These are phyloP conservation scores for Caenorhabditis inopinata DNA, from an alignment of 1,140 invertebrate species.

Conservation along the genomic window DNA sequence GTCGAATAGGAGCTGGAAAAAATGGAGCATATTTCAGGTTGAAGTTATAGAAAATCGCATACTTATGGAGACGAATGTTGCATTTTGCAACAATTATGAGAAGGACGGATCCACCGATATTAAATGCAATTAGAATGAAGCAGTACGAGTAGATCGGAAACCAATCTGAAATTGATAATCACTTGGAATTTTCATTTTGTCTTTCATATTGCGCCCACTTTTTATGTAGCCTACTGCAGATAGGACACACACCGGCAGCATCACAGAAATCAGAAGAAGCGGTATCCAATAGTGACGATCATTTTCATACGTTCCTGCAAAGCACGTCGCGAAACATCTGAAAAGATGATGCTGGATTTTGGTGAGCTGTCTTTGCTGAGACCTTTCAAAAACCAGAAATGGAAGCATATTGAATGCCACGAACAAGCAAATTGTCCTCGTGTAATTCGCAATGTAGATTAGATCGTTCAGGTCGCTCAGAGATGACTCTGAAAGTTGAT, in stretches of 20 bases:
- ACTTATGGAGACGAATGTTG: slow-evolving; percentile 13
- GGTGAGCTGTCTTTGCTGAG: not conserved
- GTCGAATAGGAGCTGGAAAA: slow-evolving; percentile 4
- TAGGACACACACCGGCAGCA: not conserved
- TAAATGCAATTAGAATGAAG: not conserved
- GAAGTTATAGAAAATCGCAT: too few relatives aligned
- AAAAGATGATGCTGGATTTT: not conserved
- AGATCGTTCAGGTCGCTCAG: not conserved
- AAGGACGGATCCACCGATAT: not conserved
- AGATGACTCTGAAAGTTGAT: too few relatives aligned
- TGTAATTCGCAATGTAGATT: not conserved
- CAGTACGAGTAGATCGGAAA: not conserved
- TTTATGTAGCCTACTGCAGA: not conserved
- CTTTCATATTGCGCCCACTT: too few relatives aligned
- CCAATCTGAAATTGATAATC: not conserved
- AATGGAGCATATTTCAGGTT: not conserved
- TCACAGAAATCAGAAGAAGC: not conserved
- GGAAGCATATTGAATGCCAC: slow-evolving; percentile 13
- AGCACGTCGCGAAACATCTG: slow-evolving; percentile 13
- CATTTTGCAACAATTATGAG: slow-evolving; percentile 3
- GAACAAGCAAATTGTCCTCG: not conserved
- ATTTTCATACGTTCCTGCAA: not conserved
- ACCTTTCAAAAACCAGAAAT: slow-evolving; percentile 10
- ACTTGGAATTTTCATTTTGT: too few relatives aligned
- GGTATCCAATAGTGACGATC: not conserved